A percentile compares a stretch with the other conserved stretches of the same genome.
phyloP scores from a whole-genome alignment of 1,140 invertebrate genomes.

The Protaetia brevitarsis region DNA sequence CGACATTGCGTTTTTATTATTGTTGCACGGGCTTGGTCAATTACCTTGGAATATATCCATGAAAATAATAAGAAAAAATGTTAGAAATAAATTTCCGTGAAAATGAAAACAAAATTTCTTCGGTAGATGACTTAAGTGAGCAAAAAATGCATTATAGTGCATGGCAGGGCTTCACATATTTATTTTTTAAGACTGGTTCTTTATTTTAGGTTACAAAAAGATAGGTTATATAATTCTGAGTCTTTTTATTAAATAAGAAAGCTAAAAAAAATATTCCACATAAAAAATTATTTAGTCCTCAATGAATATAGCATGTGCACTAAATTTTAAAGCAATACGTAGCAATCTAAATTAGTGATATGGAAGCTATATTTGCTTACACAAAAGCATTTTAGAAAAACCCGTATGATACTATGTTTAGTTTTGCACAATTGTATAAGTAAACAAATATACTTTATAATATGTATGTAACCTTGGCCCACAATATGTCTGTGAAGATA shows the following conservation, averaged over 20 bases:
- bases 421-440: no score
- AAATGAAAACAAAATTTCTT: neutral
- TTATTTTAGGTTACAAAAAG: neutral
- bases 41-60: neutral
- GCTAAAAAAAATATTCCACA: no score
- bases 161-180: neutral
- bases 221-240: conserved; percentile 11
- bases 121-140: no score
- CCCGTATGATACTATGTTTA: no score
- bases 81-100: neutral
- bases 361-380: no score
- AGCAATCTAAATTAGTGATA: no score
- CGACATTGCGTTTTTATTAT: conserved; percentile 6
- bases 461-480: neutral
- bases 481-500: neutral
- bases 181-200: neutral
- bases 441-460: no score
- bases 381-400: no score
- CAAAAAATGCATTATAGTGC: neutral
- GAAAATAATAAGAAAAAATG: neutral
- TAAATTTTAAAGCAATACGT: no score
- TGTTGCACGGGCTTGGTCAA: conserved; percentile 28
- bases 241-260: no score
- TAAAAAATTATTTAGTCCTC: no score
- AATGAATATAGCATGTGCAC: no score